Base-by-base conservation (phyloP, 2,888 invertebrate genomes). In the Trilocha varians region DNA sequence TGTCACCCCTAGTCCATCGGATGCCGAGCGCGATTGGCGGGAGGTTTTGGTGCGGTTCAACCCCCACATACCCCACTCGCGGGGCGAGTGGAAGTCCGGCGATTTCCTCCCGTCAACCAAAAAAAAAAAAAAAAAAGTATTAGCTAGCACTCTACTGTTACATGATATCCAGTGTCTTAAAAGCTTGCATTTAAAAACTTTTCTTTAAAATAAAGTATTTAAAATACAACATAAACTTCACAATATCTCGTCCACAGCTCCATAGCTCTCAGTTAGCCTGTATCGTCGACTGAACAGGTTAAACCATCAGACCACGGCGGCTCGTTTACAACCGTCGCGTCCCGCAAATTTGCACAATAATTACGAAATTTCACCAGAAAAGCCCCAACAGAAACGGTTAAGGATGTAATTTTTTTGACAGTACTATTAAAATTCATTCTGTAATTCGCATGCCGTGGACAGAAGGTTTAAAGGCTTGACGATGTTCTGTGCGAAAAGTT, bases 231-330 rank as follows among this genome's bases (percentile, higher is more conserved):
- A 9, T 25, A 11, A 5, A 16, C n/a, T n/a, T n/a, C n/a, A n/a
- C n/a, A 13, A 35, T 47, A 17, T 49, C 56, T 5, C 13, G 38
- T 56, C 41, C 40, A 32, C 32, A 34, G 5, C 2, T 1, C 43
- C 15, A 2, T 11, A 9, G 8, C 16, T 38, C 36, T 1, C 11
- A 36, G 39, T 18, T 15, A 13, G 6, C 5, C 38, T 49, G 41
- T 42, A 32, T 35, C 47, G 50, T 47, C 39, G 47, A 50, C 39
- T 42, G 40, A 46, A 52, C 45, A 47, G 47, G 50, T 59, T 55
- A 46, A 54, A 45, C 54, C 44, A 33, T 25, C 25, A 25, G 25
- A 25, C 8, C 25, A 25, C 25, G 18, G 34, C 49, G 45, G 43
- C 55, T 51, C 51, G 51, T 57, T 59, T 56, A 46, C 40, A 34